Evolutionary conservation across 2,888 invertebrate genomes (phyloP).

Genomic region (Embidobia sp.): DNA sequence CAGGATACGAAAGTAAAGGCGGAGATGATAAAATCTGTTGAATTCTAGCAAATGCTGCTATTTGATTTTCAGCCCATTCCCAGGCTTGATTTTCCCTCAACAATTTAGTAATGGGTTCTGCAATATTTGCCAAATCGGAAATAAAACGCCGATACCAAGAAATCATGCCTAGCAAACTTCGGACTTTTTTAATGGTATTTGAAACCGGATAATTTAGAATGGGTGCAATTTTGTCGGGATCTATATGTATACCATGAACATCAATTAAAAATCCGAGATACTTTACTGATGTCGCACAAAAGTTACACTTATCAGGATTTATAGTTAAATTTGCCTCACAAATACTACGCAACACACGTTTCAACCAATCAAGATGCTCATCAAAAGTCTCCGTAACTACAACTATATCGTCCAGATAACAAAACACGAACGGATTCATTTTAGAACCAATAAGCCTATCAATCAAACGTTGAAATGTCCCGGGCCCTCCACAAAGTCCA

Average conservation of each 20-base stretch:
- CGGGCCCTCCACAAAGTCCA: conserved; percentile 15
- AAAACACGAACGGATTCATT: no score
- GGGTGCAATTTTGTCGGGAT: conserved; percentile 30
- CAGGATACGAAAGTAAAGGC: background rate
- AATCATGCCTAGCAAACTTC: conserved; percentile 67
- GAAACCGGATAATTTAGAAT: conserved; percentile 28
- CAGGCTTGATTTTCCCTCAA: background rate
- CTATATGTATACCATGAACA: conserved; percentile 18
- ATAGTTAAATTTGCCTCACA: background rate
- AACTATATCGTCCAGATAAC: no score
- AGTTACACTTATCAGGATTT: conserved; percentile 48
- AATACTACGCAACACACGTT: conserved; percentile 20
- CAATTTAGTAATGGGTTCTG: background rate
- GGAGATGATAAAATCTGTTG: background rate
- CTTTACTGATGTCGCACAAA: conserved; percentile 29
- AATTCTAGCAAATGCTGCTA: background rate
- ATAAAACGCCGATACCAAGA: background rate
- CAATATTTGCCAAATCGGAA: background rate
- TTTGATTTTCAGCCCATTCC: background rate
- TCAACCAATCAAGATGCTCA: no score
- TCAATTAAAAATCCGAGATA: conserved; percentile 48
- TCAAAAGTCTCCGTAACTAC: no score
- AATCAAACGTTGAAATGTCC: no score
- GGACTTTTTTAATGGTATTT: conserved; percentile 38
- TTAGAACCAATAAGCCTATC: no score